These are phyloP conservation scores for Neodiprion pinetum DNA, from an alignment of 1,140 invertebrate genomes.

Conservation along the genomic window DNA sequence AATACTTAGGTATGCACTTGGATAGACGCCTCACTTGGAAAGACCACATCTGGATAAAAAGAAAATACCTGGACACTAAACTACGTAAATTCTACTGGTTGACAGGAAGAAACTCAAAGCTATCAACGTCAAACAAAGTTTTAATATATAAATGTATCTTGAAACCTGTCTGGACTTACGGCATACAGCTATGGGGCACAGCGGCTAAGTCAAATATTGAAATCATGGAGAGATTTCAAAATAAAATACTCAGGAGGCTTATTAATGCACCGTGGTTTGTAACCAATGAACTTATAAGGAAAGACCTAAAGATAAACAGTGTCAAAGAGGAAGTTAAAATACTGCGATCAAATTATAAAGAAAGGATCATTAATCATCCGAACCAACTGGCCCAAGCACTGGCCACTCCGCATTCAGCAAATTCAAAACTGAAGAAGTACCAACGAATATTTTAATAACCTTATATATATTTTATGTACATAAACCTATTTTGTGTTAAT, in stretches of 20 bases:
- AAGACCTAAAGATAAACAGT: not conserved
- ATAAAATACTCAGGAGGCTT: constrained; percentile 31
- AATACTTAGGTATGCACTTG: constrained; percentile 24
- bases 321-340: constrained; percentile 3
- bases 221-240: constrained; percentile 31
- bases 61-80: constrained; percentile 29
- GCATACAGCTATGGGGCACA: constrained; percentile 37
- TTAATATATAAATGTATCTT: constrained; percentile 39
- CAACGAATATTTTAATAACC: not conserved
- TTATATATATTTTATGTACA: too few species aligned
- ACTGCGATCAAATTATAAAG: not conserved
- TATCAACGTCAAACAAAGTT: constrained; percentile 36
- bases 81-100: constrained; percentile 36
- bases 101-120: constrained; percentile 24
- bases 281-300: not conserved
- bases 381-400: not conserved
- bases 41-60: constrained; percentile 26
- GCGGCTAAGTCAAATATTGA: constrained; percentile 29
- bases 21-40: constrained; percentile 22
- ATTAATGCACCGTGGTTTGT: constrained; percentile 28
- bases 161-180: constrained; percentile 41
- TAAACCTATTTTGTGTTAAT: too few species aligned
- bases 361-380: not conserved
- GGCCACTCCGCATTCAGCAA: not conserved
- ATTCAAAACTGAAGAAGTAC: not conserved